phyloP scores from a whole-genome alignment of 2,113 vertebrate genomes.

The Centropus bengalensis region DNA sequence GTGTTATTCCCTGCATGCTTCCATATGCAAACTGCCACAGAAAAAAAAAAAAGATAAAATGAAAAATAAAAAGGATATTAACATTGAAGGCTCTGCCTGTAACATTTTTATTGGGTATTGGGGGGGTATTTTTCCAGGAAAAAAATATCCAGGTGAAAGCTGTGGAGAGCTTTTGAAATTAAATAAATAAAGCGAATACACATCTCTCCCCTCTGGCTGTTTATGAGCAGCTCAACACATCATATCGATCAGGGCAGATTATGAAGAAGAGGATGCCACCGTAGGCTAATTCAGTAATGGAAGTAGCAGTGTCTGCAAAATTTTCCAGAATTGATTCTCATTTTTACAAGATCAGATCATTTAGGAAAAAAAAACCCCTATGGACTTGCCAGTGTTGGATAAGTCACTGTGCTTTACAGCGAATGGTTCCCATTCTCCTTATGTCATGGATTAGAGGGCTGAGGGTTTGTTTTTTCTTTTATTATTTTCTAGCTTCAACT shows the following conservation, averaged over 20 bases:
- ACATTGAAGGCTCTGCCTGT: neutral
- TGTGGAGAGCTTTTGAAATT: neutral
- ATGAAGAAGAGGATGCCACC: neutral
- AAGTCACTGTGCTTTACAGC: neutral
- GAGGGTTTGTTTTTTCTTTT: neutral
- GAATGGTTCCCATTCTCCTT: neutral
- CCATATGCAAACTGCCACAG: neutral
- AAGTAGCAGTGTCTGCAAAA: neutral
- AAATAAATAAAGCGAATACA: neutral
- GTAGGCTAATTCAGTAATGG: neutral
- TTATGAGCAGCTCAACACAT: neutral
- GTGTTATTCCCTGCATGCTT: neutral
- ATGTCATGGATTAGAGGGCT: neutral
- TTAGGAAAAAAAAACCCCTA: neutral
- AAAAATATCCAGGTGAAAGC: neutral
- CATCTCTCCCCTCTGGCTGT: neutral
- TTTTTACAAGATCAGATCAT: neutral
- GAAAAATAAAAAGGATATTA: neutral
- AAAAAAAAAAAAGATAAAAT: neutral
- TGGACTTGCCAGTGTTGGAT: neutral
- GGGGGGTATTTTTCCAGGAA: neutral
- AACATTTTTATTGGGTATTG: neutral
- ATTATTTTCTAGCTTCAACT: neutral
- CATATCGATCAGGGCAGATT: neutral
- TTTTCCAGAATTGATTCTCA: neutral